Percentiles rank a stretch among this genome's conserved stretches.
Conservation (phyloP, 2,888 invertebrate species). For the Macrosoma leucophasiata region DNA sequence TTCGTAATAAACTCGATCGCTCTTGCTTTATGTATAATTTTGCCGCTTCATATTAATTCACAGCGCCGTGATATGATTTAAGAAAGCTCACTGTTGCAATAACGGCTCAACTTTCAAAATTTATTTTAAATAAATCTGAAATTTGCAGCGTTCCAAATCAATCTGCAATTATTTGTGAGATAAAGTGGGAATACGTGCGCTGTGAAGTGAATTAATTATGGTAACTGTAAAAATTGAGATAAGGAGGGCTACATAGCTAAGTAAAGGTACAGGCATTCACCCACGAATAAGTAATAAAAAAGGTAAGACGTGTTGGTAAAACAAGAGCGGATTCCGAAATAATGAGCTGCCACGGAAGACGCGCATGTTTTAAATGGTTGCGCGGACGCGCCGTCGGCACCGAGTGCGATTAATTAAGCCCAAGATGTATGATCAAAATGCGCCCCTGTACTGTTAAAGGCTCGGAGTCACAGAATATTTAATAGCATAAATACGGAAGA, state of each 20-base stretch:
- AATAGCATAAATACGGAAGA: no score
- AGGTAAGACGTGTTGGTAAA: constrained; percentile 32
- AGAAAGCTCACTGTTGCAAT: constrained; percentile 18
- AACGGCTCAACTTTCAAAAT: constrained; percentile 7
- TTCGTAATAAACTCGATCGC: constrained; percentile 36
- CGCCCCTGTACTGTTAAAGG: constrained; percentile 24
- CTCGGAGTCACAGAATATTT: no score
- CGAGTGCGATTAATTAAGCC: constrained; percentile 31
- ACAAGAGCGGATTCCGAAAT: constrained; percentile 63
- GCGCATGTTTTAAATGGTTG: constrained; percentile 35
- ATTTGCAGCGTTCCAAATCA: constrained; percentile 2
- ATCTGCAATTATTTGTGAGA: constrained; percentile 15
- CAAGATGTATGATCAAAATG: constrained; percentile 27
- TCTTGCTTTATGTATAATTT: constrained; percentile 35
- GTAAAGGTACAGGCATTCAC: no score
- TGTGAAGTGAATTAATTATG: no score
- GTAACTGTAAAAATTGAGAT: no score
- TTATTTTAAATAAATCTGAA: no score
- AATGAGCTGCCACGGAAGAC: constrained; percentile 54
- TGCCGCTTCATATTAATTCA: constrained; percentile 37
- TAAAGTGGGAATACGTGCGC: no score
- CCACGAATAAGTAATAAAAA: no score
- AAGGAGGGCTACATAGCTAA: no score
- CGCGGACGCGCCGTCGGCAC: constrained; percentile 27
- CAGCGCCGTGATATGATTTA: constrained; percentile 25